Conservation (phyloP, 2,113 vertebrate genomes). For the Theropithecus gelada region DNA sequence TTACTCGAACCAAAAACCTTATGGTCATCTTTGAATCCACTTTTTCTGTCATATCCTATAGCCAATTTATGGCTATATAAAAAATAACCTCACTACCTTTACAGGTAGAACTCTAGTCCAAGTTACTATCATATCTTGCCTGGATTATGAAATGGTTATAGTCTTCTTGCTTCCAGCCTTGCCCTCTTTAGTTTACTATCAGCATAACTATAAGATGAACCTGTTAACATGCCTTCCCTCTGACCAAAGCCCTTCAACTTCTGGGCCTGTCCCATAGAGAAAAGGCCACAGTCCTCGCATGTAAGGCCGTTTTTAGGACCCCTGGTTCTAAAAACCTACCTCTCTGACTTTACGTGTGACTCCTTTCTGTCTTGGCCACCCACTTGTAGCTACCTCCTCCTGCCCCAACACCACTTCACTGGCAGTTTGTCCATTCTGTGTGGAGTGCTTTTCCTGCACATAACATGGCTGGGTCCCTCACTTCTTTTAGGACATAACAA, state of each 20-base stretch:
- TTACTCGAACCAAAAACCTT: not conserved
- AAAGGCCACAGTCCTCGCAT: not conserved
- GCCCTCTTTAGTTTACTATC: not conserved
- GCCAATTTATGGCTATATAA: not conserved
- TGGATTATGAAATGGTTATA: not conserved
- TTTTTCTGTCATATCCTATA: not conserved
- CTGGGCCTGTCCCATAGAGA: not conserved
- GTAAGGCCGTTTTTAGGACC: not conserved
- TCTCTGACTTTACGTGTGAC: not conserved
- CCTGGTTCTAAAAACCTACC: too few species aligned
- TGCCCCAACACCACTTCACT: not conserved
- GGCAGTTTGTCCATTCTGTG: not conserved
- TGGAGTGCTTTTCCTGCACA: not conserved
- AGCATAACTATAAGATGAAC: not conserved
- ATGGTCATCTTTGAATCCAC: not conserved
- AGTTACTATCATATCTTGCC: not conserved
- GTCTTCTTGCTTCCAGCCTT: not conserved
- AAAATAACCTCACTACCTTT: not conserved
- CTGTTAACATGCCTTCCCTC: not conserved
- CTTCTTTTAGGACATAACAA: not conserved
- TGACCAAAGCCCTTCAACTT: not conserved
- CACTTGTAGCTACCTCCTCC: fast-evolving
- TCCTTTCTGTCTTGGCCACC: not conserved
- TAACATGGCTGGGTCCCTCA: not conserved
- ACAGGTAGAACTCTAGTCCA: not conserved